A percentile compares a stretch with the other conserved stretches of the same genome.
Conservation (phyloP, 2,888 invertebrate species). For the Steinernema scapterisci region DNA sequence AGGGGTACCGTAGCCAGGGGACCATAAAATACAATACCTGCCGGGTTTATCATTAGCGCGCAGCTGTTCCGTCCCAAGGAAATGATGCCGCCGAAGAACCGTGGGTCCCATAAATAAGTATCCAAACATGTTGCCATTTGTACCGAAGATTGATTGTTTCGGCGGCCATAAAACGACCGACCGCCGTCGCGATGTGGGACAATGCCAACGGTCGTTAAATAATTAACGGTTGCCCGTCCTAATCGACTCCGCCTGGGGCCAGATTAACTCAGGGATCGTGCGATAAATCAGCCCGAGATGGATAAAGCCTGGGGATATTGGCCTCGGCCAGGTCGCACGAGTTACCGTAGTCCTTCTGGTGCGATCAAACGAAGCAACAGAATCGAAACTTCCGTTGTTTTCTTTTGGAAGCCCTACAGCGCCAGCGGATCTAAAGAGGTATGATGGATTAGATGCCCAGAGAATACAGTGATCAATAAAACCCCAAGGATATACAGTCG, state of each 20-base stretch:
- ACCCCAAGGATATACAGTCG: background rate
- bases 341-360: too few species aligned
- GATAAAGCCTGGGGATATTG: background rate
- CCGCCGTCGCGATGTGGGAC: background rate
- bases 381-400: too few species aligned
- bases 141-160: conserved; percentile 19
- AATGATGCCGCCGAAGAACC: background rate
- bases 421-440: background rate
- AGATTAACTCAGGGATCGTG: background rate
- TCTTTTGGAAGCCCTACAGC: background rate
- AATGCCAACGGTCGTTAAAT: background rate
- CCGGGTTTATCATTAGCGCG: background rate
- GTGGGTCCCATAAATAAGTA: conserved; percentile 1
- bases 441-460: background rate
- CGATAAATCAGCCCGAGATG: background rate
- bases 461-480: conserved; percentile 1
- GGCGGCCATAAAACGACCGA: conserved; percentile 3
- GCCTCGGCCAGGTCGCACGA: too few species aligned
- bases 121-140: conserved; percentile 28
- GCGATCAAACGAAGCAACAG: too few species aligned
- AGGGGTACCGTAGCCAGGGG: too few species aligned
- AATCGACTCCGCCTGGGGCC: background rate
- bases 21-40: background rate
- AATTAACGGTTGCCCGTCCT: background rate
- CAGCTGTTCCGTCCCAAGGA: background rate